phyloP scores from a whole-genome alignment of 2,797 vertebrate genomes.

The Lutjanus campechanus region DNA sequence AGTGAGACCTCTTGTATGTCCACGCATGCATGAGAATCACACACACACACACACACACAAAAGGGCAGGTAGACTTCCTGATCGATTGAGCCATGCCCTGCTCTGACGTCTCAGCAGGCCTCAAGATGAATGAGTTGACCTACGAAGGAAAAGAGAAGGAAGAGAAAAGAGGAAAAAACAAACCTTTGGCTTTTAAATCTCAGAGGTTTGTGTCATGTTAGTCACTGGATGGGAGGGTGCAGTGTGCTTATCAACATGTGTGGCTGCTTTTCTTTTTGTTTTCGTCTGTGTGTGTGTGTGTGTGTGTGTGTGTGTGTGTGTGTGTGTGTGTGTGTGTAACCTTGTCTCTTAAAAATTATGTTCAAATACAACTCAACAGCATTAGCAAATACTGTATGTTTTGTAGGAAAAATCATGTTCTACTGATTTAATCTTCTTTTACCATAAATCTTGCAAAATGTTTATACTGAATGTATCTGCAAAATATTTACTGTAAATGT shows the following conservation, averaged over 20 bases:
- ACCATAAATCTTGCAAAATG: too few relatives aligned
- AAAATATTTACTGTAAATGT: too few relatives aligned
- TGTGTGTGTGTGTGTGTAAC: not conserved
- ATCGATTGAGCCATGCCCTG: constrained; percentile 81
- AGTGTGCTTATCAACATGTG: constrained; percentile 26
- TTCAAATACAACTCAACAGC: too few relatives aligned
- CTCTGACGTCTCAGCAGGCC: constrained; percentile 78
- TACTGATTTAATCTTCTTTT: too few relatives aligned
- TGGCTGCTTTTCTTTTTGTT: constrained; percentile 17
- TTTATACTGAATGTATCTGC: too few relatives aligned
- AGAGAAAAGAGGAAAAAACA: constrained; percentile 63
- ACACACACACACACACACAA: constrained; percentile 41
- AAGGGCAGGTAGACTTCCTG: constrained; percentile 77
- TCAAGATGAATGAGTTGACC: constrained; percentile 82
- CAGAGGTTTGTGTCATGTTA: constrained; percentile 61
- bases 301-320: not conserved
- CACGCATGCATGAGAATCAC: constrained; percentile 48
- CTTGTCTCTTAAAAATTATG: not conserved
- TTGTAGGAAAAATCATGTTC: too few relatives aligned
- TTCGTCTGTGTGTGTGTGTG: not conserved
- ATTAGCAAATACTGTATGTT: too few relatives aligned
- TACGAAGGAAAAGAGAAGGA: constrained; percentile 59
- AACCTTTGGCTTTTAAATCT: constrained; percentile 78
- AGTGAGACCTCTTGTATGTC: constrained; percentile 62
- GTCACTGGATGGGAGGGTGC: constrained; percentile 29